Evolutionary conservation across 2,888 invertebrate species (phyloP).

Genomic region (Malthinus flaveolus): DNA sequence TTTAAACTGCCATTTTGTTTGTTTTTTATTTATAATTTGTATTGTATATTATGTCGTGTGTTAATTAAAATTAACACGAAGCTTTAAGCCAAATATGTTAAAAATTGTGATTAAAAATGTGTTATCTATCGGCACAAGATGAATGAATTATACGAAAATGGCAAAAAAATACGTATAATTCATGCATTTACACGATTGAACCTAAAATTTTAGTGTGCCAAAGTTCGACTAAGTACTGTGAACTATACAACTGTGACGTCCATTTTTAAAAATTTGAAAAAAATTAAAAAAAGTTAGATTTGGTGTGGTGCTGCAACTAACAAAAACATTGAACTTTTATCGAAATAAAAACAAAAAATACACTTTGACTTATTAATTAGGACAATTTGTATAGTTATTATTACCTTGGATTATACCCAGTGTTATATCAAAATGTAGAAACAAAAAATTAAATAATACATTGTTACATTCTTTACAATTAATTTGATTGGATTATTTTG

Average conservation of each 20-base stretch:
- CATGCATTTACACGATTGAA: slow-evolving; percentile 25
- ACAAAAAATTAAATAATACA: slow-evolving; percentile 41
- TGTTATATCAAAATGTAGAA: slow-evolving; percentile 52
- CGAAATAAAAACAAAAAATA: slow-evolving; percentile 30
- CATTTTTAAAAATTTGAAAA: slow-evolving; percentile 39
- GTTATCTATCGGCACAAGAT: slow-evolving; percentile 7
- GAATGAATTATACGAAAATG: background rate
- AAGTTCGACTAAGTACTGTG: slow-evolving; percentile 38
- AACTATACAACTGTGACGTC: slow-evolving; percentile 45
- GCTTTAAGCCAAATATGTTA: slow-evolving; percentile 26
- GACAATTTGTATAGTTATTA: slow-evolving; percentile 45
- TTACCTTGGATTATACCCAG: slow-evolving; percentile 42
- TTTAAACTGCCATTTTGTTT: slow-evolving; percentile 1
- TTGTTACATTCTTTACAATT: slow-evolving; percentile 27
- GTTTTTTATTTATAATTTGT: background rate
- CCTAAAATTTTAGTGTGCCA: slow-evolving; percentile 42
- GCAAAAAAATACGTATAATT: background rate
- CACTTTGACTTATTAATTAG: slow-evolving; percentile 36
- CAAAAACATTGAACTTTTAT: slow-evolving; percentile 41
- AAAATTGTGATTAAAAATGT: slow-evolving; percentile 6
- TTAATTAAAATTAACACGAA: slow-evolving; percentile 10
- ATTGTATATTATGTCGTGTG: slow-evolving; percentile 16
- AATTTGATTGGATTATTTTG: background rate
- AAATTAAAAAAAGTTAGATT: slow-evolving; percentile 36
- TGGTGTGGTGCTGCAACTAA: slow-evolving; percentile 52